Conservation (phyloP, 2,113 vertebrate genomes). For the Neoarius graeffei region DNA sequence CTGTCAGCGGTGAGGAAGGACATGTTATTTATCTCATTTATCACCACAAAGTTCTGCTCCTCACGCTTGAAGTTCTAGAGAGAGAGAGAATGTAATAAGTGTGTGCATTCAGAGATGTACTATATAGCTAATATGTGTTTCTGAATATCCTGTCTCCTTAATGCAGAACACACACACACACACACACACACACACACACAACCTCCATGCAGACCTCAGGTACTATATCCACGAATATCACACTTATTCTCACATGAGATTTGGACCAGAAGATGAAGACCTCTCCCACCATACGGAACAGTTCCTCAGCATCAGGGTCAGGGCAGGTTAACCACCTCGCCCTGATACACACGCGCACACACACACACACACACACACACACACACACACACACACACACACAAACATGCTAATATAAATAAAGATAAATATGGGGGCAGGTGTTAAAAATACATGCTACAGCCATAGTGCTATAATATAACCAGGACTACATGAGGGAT, state of each 20-base stretch:
- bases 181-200: neutral
- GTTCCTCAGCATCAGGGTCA: conserved; percentile 85
- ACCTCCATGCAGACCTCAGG: neutral
- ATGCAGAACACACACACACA: neutral
- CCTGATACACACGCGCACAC: conserved; percentile 63
- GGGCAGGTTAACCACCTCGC: conserved; percentile 89
- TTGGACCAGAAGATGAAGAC: conserved; percentile 98
- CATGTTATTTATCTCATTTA: conserved; percentile 98
- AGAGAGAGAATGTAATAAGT: neutral
- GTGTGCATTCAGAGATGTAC: neutral
- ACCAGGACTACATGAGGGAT: neutral
- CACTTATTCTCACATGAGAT: conserved; percentile 82
- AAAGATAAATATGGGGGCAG: neutral
- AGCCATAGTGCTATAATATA: too few species aligned
- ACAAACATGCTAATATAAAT: neutral
- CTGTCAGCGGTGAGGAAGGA: conserved; percentile 94
- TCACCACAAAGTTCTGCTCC: conserved; percentile 95
- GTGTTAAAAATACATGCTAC: too few species aligned
- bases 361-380: neutral
- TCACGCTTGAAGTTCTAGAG: conserved; percentile 92
- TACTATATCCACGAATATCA: neutral
- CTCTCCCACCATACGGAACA: conserved; percentile 93
- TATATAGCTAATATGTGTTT: neutral
- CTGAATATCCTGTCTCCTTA: neutral
- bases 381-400: neutral